These are phyloP conservation scores for Thecophora atra DNA, from an alignment of 2,888 invertebrate genomes.

Conservation along the genomic window DNA sequence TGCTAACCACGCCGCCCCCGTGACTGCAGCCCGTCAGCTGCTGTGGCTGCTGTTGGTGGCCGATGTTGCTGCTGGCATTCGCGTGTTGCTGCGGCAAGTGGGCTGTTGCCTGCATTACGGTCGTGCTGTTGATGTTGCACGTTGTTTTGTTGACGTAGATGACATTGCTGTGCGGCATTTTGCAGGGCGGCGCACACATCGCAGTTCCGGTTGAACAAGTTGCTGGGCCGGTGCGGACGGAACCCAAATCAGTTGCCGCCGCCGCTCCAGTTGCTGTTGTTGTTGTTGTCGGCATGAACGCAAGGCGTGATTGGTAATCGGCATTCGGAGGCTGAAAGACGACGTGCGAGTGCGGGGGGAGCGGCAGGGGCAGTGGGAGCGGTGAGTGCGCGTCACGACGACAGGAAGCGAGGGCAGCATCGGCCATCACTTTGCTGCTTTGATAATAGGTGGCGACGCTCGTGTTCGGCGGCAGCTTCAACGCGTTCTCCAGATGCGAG, in stretches of 20 bases:
- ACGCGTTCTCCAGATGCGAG: slow-evolving; percentile 62
- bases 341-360: slow-evolving; percentile 21
- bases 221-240: slow-evolving; percentile 57
- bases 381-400: slow-evolving; percentile 20
- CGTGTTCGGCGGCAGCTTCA: slow-evolving; percentile 62
- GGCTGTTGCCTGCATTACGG: slow-evolving; percentile 30
- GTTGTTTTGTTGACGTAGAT: slow-evolving; percentile 61
- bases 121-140: slow-evolving; percentile 44
- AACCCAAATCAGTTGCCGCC: slow-evolving; percentile 59
- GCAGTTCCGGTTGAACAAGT: slow-evolving; percentile 16
- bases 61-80: slow-evolving; percentile 32
- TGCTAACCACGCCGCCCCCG: slow-evolving; percentile 44
- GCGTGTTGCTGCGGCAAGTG: slow-evolving; percentile 23
- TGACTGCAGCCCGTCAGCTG: neutral
- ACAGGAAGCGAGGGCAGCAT: neutral
- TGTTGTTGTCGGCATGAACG: slow-evolving; percentile 42
- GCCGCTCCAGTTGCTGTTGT: slow-evolving; percentile 34
- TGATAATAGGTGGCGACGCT: slow-evolving; percentile 63
- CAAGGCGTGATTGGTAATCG: slow-evolving; percentile 3
- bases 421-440: slow-evolving; percentile 56
- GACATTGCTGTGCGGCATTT: slow-evolving; percentile 62
- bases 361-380: slow-evolving; percentile 13
- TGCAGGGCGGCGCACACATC: slow-evolving; percentile 47
- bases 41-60: slow-evolving; percentile 14
- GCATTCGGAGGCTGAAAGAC: slow-evolving; percentile 6